Evolutionary conservation across 2,888 invertebrate genomes (phyloP).

Genomic region (Tetragonisca angustula): DNA sequence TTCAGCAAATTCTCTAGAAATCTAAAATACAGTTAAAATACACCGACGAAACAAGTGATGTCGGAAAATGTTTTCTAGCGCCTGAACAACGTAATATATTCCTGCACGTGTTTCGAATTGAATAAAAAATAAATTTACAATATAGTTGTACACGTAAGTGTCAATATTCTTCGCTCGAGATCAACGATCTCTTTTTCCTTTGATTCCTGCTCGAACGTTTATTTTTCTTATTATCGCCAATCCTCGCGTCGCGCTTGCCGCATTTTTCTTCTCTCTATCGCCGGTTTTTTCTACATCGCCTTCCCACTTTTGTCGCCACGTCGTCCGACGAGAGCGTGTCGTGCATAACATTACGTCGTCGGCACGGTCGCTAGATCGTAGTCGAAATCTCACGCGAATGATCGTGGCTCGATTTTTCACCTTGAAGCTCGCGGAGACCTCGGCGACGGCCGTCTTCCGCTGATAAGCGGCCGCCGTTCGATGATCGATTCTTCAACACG

Average conservation of each 20-base stretch:
- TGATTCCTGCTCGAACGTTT: background rate
- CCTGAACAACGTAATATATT: too few relatives aligned
- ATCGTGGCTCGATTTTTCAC: constrained; percentile 69
- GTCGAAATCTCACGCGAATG: constrained; percentile 69
- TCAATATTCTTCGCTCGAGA: too few relatives aligned
- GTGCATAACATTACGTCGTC: constrained; percentile 50
- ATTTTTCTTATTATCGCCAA: background rate
- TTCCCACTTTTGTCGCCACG: background rate
- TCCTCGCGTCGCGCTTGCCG: constrained; percentile 9
- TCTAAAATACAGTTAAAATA: too few relatives aligned
- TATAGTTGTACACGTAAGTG: too few relatives aligned
- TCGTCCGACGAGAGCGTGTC: constrained; percentile 35
- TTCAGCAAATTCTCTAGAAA: too few relatives aligned
- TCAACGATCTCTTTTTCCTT: too few relatives aligned
- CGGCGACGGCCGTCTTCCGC: constrained; percentile 19
- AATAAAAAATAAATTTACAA: too few relatives aligned
- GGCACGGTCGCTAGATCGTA: constrained; percentile 35
- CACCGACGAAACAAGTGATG: too few relatives aligned
- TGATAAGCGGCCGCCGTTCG: constrained; percentile 60
- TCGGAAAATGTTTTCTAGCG: too few relatives aligned
- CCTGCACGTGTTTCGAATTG: too few relatives aligned
- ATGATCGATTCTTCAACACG: constrained; percentile 71
- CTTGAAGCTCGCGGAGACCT: constrained; percentile 52
- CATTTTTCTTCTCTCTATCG: background rate
- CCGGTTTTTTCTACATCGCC: constrained; percentile 16